Evolutionary conservation across 2,888 invertebrate genomes (phyloP), one percentile per base, ranked within the genome.

Genomic region (Lasiommata megera): DNA sequence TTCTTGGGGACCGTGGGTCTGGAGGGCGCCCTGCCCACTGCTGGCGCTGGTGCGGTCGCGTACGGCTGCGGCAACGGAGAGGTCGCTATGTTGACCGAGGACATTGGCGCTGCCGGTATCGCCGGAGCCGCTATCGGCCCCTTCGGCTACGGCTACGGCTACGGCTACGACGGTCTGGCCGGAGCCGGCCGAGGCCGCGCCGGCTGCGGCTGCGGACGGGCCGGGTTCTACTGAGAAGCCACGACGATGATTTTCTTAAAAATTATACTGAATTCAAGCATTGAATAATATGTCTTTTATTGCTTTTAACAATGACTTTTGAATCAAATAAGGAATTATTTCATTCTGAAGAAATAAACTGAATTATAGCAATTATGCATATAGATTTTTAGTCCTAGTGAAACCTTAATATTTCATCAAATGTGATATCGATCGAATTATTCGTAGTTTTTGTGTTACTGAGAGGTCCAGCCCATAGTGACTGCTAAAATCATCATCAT

Each of bases 61-160:
- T 69, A 69, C 60, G 56, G 67, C 41, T 68, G 69, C 46, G 67
- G 73, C 6, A 63, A 66, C 44, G 64, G 69, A 43, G 53, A 57
- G 8, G 57, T 69, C 29, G 66, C 55, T 14, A 67, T 70, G 43
- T 53, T 60, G 41, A 58, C 58, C 46, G 62, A 65, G 6, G 60
- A 58, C 29, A 54, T 48, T 37, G 50, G 54, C 23, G 23, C 48
- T 52, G 41, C 54, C 36, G 46, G 46, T 17, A 31, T 75, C 3
- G 38, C 56, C 23, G 23, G 23, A 3, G 23, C 53, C 16, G 12
- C 9, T 3, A 14, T 23, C 16, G 66, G 71, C n/a, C 44, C 53
- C 6, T 70, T 54, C 43, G 48, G 48, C 14, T 43, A 38, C 18
- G 67, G 67, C 14, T 63, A 64, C 8, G 50, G 58, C 28, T 67